Evolutionary conservation across 2,113 vertebrate genomes (phyloP).

Genomic region (Fukomys damarensis): DNA sequence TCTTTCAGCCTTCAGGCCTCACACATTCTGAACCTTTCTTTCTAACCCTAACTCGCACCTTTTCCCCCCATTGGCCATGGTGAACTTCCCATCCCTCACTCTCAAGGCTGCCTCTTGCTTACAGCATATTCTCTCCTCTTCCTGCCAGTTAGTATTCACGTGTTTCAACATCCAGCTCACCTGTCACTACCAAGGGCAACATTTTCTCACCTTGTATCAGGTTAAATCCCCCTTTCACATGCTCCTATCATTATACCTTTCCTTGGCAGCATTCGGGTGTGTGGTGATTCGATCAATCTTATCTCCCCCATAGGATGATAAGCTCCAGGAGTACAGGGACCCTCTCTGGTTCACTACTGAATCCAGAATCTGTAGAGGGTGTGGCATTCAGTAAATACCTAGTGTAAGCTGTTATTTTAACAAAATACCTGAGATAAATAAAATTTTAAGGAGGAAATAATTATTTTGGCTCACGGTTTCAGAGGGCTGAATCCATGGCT

Average conservation of each 20-base stretch:
- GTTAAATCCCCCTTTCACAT: background rate
- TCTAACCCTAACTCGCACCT: fast-evolving
- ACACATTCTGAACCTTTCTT: background rate
- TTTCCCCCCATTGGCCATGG: background rate
- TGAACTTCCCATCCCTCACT: background rate
- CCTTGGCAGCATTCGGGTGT: background rate
- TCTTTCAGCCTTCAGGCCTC: background rate
- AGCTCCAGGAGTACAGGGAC: background rate
- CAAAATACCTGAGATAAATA: background rate
- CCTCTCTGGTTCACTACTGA: background rate
- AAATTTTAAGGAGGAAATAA: background rate
- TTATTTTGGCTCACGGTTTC: background rate
- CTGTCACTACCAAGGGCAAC: background rate
- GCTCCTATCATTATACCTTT: background rate
- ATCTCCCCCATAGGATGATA: background rate
- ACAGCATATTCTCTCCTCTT: background rate
- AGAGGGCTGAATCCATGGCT: background rate
- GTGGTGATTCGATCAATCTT: background rate
- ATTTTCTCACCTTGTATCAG: background rate
- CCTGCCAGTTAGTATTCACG: background rate
- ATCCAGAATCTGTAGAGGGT: background rate
- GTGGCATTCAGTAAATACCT: background rate
- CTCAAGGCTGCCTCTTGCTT: background rate
- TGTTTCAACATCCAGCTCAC: background rate
- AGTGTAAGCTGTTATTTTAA: background rate